phyloP scores from a whole-genome alignment of 2,797 vertebrate species.

The Arvicola amphibius region DNA sequence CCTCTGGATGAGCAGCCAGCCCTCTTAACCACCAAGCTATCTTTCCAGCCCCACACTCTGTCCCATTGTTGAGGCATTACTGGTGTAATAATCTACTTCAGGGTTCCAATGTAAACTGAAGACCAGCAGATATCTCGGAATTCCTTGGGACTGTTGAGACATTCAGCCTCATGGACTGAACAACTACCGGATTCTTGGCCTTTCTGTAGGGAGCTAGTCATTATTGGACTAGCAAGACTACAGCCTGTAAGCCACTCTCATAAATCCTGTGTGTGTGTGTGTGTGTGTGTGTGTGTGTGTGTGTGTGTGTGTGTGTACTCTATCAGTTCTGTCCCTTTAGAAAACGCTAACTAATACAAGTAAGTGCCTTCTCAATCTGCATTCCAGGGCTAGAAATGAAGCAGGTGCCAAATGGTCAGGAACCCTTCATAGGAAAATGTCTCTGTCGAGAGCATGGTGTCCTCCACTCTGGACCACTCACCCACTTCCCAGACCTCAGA shows the following conservation, averaged over 20 bases:
- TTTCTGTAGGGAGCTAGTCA: not conserved
- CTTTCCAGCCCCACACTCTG: not conserved
- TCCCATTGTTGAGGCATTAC: not conserved
- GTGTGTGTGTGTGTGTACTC: not conserved
- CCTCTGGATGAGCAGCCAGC: not conserved
- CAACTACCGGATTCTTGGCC: not conserved
- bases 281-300: no score
- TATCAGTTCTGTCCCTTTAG: not conserved
- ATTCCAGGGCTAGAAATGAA: constrained; percentile 38
- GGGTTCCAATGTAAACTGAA: not conserved
- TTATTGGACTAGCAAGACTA: not conserved
- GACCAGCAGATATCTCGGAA: not conserved
- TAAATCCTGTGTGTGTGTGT: no score
- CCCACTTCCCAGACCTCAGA: not conserved
- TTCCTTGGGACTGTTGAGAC: not conserved
- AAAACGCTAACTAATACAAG: not conserved
- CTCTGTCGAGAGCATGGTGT: not conserved
- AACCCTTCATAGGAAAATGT: constrained; percentile 42
- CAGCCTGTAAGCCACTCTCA: not conserved
- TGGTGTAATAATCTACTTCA: not conserved
- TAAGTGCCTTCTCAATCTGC: constrained; percentile 36
- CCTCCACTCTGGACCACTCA: not conserved
- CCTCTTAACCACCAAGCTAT: not conserved
- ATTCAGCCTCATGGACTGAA: not conserved
- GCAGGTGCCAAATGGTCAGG: not conserved